phyloP scores from a whole-genome alignment of 2,888 invertebrate genomes.

The Orthonychiurus folsomi region DNA sequence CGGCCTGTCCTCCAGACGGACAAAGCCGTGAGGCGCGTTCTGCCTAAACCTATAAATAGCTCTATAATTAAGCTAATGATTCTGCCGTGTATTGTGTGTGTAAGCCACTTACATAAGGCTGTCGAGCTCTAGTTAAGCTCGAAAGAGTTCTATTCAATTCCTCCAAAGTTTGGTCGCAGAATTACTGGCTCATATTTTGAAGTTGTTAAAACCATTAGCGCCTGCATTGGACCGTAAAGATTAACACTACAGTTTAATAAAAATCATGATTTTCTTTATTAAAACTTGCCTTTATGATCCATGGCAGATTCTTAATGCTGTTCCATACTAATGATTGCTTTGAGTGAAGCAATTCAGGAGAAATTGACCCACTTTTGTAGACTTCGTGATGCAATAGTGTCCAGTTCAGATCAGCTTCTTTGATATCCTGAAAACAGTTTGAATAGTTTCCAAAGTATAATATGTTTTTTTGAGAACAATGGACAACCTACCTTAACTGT shows the following conservation, averaged over 20 bases:
- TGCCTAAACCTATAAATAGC: no score
- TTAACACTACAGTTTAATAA: not conserved
- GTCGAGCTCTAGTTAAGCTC: no score
- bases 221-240: slow-evolving; percentile 16
- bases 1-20: no score
- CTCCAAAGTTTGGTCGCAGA: slow-evolving; percentile 27
- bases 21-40: no score
- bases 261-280: no score
- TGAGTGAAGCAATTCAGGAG: slow-evolving; percentile 20
- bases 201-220: slow-evolving; percentile 17
- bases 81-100: no score
- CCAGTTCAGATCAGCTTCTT: slow-evolving; percentile 32
- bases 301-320: slow-evolving; percentile 20
- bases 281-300: slow-evolving; percentile 29
- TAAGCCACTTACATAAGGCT: no score
- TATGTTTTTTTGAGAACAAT: no score
- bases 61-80: no score
- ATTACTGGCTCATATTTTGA: slow-evolving; percentile 16
- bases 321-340: slow-evolving; percentile 21
- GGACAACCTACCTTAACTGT: slow-evolving; percentile 13
- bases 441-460: not conserved
- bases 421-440: slow-evolving; percentile 15
- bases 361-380: slow-evolving; percentile 16
- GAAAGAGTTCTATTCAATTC: slow-evolving; percentile 22
- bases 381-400: slow-evolving; percentile 22